A percentile compares a stretch with the other conserved stretches of the same genome.
Conservation (phyloP, 2,888 invertebrate genomes). For the Drosophila dives region DNA sequence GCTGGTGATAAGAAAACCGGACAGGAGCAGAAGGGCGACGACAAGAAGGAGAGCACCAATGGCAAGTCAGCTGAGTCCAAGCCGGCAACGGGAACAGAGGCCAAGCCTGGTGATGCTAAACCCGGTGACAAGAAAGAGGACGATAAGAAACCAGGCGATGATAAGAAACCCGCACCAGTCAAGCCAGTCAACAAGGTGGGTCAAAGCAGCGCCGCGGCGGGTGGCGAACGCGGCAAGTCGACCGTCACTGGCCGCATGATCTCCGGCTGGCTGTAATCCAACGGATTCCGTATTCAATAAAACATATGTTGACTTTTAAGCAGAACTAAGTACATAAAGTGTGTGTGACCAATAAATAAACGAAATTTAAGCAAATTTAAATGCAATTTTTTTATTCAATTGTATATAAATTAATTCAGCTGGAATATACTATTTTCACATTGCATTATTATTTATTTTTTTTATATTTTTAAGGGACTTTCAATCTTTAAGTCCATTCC, state of each 20-base stretch:
- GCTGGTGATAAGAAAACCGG: constrained; percentile 60
- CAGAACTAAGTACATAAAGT: constrained; percentile 31
- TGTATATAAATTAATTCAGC: no score
- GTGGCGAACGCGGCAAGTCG: constrained; percentile 88
- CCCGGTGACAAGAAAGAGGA: constrained; percentile 54
- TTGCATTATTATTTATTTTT: neutral
- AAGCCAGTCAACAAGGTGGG: constrained; percentile 83
- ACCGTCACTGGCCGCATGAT: constrained; percentile 90
- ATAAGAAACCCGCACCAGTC: constrained; percentile 74
- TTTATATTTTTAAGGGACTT: no score
- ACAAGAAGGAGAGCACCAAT: constrained; percentile 49
- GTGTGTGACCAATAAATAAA: constrained; percentile 57
- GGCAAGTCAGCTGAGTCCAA: constrained; percentile 46
- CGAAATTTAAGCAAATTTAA: constrained; percentile 25
- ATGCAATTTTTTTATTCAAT: neutral
- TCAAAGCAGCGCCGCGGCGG: constrained; percentile 84
- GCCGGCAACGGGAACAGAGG: constrained; percentile 25
- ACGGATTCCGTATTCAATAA: neutral
- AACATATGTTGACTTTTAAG: constrained; percentile 12
- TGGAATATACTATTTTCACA: neutral
- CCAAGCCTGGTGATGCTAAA: constrained; percentile 58
- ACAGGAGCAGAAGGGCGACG: constrained; percentile 44
- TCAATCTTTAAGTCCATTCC: no score
- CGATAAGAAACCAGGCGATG: constrained; percentile 60
- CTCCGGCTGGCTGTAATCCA: constrained; percentile 89